A percentile compares a stretch with the other conserved stretches of the same genome.
Conservation (phyloP, 2,797 vertebrate genomes). For the Cryptoblepharus egeriae region DNA sequence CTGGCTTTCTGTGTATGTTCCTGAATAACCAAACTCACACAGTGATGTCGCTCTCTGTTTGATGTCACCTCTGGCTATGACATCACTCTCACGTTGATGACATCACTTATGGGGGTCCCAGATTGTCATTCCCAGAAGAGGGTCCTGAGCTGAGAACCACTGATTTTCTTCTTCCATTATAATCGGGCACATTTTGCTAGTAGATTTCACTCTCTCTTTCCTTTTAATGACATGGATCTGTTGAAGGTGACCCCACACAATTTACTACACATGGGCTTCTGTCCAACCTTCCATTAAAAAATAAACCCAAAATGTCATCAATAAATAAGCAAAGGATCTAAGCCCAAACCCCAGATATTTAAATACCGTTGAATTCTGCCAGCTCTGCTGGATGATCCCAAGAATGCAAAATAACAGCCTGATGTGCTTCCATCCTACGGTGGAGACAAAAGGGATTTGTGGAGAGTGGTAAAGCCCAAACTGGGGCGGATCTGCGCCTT, state of each 20-base stretch:
- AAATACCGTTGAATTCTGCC: conserved; percentile 35
- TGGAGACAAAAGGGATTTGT: neutral
- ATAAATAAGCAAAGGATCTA: conserved; percentile 35
- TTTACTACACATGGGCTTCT: neutral
- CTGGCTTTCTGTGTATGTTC: too few species aligned
- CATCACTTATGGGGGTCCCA: too few species aligned
- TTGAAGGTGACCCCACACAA: neutral
- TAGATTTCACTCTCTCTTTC: neutral
- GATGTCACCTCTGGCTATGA: too few species aligned
- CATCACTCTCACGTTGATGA: too few species aligned
- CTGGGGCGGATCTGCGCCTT: neutral
- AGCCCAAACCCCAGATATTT: conserved; percentile 32
- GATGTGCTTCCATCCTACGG: neutral
- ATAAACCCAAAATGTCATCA: neutral
- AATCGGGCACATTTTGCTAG: neutral
- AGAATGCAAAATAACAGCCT: neutral
- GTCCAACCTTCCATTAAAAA: conserved; percentile 13
- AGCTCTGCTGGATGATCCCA: conserved; percentile 11
- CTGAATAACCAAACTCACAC: too few species aligned
- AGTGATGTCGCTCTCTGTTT: too few species aligned
- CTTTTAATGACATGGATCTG: neutral
- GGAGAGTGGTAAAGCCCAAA: neutral
- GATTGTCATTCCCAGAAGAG: too few species aligned
- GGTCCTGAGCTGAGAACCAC: too few species aligned
- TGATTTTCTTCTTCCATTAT: too few species aligned